A percentile compares a stretch with the other conserved stretches of the same genome.
These are phyloP conservation scores for Ceryle rudis DNA, from an alignment of 2,797 vertebrate genomes.

Conservation along the genomic window DNA sequence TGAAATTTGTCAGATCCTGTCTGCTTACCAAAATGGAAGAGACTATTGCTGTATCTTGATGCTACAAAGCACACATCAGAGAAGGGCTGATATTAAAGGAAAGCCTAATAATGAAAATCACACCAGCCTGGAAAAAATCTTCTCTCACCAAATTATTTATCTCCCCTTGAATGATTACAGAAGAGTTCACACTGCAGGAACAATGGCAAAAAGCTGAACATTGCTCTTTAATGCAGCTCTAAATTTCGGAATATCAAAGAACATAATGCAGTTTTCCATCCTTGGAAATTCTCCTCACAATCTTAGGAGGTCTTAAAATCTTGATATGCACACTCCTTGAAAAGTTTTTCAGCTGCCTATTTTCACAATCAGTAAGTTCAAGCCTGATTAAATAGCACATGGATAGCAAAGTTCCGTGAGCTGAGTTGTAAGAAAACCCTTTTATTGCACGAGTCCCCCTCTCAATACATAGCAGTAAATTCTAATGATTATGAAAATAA, in stretches of 20 bases:
- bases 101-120: not conserved
- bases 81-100: not conserved
- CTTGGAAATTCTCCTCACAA: not conserved
- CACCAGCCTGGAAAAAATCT: not conserved
- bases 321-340: not conserved
- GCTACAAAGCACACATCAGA: not conserved
- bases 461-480: not conserved
- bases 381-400: not conserved
- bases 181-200: not conserved
- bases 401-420: not conserved
- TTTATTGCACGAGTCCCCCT: not conserved
- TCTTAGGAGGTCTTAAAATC: not conserved
- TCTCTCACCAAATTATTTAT: not conserved
- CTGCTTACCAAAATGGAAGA: not conserved
- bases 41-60: not conserved
- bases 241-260: not conserved
- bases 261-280: not conserved
- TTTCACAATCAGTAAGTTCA: not conserved
- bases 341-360: not conserved
- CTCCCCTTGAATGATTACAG: not conserved
- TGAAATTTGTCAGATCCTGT: not conserved
- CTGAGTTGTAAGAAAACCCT: not conserved
- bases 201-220: not conserved
- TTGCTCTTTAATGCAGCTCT: not conserved
- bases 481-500: not conserved